Conservation (phyloP, 2,113 vertebrate genomes). For the Phylloscopus whistleri region DNA sequence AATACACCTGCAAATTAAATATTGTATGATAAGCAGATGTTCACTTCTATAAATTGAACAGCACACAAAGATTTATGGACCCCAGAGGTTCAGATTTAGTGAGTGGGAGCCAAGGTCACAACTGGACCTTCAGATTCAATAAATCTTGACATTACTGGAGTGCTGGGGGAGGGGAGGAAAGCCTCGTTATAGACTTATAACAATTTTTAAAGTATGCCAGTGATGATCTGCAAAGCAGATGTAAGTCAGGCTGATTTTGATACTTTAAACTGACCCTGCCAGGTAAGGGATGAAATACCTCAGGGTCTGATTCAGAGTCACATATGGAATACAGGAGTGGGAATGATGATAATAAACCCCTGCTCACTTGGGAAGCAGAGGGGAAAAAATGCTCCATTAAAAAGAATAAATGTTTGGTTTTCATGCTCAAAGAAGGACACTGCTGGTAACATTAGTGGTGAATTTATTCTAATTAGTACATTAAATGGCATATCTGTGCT, state of each 20-base stretch:
- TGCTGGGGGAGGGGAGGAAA: conserved; percentile 18
- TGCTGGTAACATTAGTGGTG: neutral
- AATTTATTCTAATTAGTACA: neutral
- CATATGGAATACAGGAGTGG: conserved; percentile 52
- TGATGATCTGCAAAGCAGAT: conserved; percentile 73
- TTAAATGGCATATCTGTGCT: neutral
- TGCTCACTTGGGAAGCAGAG: neutral
- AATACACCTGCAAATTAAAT: conserved; percentile 74
- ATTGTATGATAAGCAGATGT: conserved; percentile 70
- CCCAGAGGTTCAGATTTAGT: conserved; percentile 57
- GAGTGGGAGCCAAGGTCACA: conserved; percentile 66
- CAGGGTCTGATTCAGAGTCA: conserved; percentile 51
- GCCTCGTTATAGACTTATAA: conserved; percentile 50
- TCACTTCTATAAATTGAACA: conserved; percentile 65
- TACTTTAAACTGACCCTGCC: conserved; percentile 49
- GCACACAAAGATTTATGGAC: conserved; percentile 59
- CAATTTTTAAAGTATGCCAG: conserved; percentile 51
- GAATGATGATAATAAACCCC: neutral
- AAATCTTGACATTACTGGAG: conserved; percentile 64
- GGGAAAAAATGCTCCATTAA: neutral
- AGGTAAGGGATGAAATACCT: conserved; percentile 61
- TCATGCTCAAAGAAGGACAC: neutral
- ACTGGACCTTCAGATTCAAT: conserved; percentile 71
- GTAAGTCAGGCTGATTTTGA: conserved; percentile 62
- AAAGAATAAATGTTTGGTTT: neutral